Conservation (phyloP, 2,888 invertebrate species). For the Acrobeloides nanus region DNA sequence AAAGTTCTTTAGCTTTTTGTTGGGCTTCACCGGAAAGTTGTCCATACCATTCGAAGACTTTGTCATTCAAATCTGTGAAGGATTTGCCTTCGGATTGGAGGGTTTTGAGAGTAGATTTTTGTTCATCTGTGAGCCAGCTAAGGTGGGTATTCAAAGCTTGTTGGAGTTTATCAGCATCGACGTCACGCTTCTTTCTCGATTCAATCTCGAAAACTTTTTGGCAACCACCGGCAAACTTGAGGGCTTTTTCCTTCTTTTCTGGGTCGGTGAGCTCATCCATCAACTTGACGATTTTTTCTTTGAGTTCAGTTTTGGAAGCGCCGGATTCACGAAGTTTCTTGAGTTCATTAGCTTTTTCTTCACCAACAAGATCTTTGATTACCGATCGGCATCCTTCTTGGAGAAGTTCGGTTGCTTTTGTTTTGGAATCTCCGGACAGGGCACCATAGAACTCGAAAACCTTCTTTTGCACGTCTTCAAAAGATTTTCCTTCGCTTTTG, state of each 20-base stretch:
- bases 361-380: constrained; percentile 14
- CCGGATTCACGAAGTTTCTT: constrained; percentile 27
- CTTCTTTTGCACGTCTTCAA: constrained; percentile 22
- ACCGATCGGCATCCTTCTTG: constrained; percentile 28
- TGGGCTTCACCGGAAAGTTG: neutral
- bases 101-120: constrained; percentile 24
- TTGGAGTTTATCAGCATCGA: constrained; percentile 19
- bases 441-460: constrained; percentile 21
- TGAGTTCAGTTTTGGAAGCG: constrained; percentile 15
- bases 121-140: constrained; percentile 28
- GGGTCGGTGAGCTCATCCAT: constrained; percentile 25
- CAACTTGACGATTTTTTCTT: constrained; percentile 22
- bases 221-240: constrained; percentile 19
- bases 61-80: constrained; percentile 17
- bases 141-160: constrained; percentile 31
- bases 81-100: constrained; percentile 21
- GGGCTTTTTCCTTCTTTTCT: constrained; percentile 28
- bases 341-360: constrained; percentile 12
- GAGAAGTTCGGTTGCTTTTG: constrained; percentile 29
- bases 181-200: constrained; percentile 21
- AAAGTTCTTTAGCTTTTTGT: constrained; percentile 1
- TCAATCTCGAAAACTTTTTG: constrained; percentile 21
- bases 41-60: constrained; percentile 20
- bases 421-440: constrained; percentile 28
- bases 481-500: constrained; percentile 16